A percentile compares a stretch with the other conserved stretches of the same genome.
Conservation (phyloP, 2,888 invertebrate genomes). For the Drosophila hamatofila region DNA sequence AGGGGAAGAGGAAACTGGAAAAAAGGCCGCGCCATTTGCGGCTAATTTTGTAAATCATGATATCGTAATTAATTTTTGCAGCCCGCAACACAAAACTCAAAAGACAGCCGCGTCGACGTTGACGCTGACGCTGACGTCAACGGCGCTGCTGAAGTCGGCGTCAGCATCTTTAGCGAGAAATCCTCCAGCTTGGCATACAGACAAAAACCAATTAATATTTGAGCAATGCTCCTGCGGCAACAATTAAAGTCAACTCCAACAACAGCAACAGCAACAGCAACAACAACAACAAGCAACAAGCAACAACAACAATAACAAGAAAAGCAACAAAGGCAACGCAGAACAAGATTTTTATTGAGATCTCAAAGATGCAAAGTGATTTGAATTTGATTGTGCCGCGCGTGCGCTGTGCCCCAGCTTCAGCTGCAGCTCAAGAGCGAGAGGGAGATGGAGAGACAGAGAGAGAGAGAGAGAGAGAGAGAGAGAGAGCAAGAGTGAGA, state of each 20-base stretch:
- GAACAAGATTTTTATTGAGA: conserved; percentile 82
- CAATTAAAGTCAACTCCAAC: conserved; percentile 81
- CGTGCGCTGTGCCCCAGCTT: conserved; percentile 55
- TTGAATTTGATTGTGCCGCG: conserved; percentile 80
- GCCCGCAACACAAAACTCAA: conserved; percentile 58
- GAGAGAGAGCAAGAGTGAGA: neutral
- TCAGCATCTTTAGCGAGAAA: conserved; percentile 68
- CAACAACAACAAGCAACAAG: conserved; percentile 34
- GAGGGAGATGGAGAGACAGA: neutral
- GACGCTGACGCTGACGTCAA: conserved; percentile 2
- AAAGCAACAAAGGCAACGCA: conserved; percentile 24
- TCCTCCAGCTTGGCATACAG: conserved; percentile 58
- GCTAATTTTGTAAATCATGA: conserved; percentile 80
- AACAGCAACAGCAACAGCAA: conserved; percentile 29
- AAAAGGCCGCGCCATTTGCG: conserved; percentile 74
- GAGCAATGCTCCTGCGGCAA: conserved; percentile 83
- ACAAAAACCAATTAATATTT: conserved; percentile 83
- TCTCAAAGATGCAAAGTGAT: conserved; percentile 84
- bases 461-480: neutral
- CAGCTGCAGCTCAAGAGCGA: neutral
- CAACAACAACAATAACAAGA: conserved; percentile 43
- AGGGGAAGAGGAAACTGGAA: neutral
- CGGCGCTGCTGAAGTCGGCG: conserved; percentile 8
- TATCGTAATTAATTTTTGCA: conserved; percentile 80
- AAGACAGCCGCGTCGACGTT: conserved; percentile 37